A percentile compares a stretch with the other conserved stretches of the same genome.
These are phyloP conservation scores for Eucera pruinosa DNA, from an alignment of 2,888 invertebrate species.

Conservation along the genomic window DNA sequence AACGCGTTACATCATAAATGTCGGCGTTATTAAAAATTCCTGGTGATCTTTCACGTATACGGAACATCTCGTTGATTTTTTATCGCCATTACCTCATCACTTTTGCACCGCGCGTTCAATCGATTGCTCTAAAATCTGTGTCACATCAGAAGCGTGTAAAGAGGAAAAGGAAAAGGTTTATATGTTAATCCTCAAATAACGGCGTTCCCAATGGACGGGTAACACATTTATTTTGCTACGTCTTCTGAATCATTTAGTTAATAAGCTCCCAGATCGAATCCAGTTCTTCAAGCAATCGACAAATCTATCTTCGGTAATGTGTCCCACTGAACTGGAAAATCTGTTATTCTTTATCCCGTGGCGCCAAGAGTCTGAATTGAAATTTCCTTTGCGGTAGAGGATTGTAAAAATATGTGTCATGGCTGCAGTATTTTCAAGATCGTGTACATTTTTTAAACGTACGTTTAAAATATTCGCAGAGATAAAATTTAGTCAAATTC, in stretches of 20 bases:
- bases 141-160: background rate
- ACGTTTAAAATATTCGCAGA: too few species aligned
- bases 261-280: background rate
- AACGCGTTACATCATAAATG: too few species aligned
- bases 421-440: too few species aligned
- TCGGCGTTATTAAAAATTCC: too few species aligned
- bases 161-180: background rate
- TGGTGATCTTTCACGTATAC: background rate
- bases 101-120: too few species aligned
- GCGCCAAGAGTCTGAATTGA: background rate
- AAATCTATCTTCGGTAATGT: background rate
- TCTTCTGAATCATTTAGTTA: conserved; percentile 5
- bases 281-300: conserved; percentile 4
- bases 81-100: too few species aligned
- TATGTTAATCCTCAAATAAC: conserved; percentile 19
- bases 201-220: background rate
- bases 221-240: conserved; percentile 3
- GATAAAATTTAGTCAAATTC: too few species aligned
- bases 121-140: conserved; percentile 21
- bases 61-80: background rate
- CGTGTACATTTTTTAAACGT: too few species aligned
- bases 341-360: too few species aligned
- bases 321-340: background rate
- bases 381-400: background rate
- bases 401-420: too few species aligned